A percentile compares a stretch with the other conserved stretches of the same genome.
These are phyloP conservation scores for Rhagium mordax DNA, from an alignment of 2,888 invertebrate species.

Conservation along the genomic window DNA sequence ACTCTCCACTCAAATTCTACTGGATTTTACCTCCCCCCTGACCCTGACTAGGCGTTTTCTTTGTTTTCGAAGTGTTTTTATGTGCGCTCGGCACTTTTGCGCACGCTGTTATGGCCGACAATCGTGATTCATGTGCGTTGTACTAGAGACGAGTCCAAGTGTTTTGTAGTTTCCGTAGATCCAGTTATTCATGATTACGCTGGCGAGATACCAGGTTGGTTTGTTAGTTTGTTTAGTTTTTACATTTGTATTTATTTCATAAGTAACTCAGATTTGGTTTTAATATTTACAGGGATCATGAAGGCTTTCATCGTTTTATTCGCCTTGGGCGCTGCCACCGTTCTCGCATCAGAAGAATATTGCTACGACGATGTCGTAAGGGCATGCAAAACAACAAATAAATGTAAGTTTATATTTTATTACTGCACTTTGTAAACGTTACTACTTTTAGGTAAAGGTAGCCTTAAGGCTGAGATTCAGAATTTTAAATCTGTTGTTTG, in stretches of 20 bases:
- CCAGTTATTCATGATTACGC: conserved; percentile 69
- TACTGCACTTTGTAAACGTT: not conserved
- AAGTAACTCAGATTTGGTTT: conserved; percentile 46
- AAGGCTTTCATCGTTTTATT: conserved; percentile 73
- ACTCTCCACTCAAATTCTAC: conserved; percentile 19
- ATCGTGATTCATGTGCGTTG: conserved; percentile 34
- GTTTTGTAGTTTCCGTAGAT: conserved; percentile 24
- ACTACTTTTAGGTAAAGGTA: too few relatives aligned
- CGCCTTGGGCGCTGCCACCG: conserved; percentile 68
- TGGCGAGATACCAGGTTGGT: conserved; percentile 70
- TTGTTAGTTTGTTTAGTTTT: conserved; percentile 2
- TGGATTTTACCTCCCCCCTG: conserved; percentile 11
- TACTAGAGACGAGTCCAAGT: conserved; percentile 18
- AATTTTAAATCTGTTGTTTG: too few relatives aligned
- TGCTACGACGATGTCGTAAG: conserved; percentile 77
- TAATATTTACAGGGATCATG: conserved; percentile 72
- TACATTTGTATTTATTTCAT: conserved; percentile 2
- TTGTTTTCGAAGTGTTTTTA: conserved; percentile 43
- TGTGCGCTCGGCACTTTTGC: conserved; percentile 47
- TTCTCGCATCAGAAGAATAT: conserved; percentile 68
- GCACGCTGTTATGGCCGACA: conserved; percentile 45
- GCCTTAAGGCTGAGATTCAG: too few relatives aligned
- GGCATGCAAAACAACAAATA: conserved; percentile 69
- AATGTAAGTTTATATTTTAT: conserved; percentile 57
- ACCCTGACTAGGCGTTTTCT: conserved; percentile 53